Evolutionary conservation across 2,888 invertebrate species (phyloP).

Genomic region (Periphyllus acericola): DNA sequence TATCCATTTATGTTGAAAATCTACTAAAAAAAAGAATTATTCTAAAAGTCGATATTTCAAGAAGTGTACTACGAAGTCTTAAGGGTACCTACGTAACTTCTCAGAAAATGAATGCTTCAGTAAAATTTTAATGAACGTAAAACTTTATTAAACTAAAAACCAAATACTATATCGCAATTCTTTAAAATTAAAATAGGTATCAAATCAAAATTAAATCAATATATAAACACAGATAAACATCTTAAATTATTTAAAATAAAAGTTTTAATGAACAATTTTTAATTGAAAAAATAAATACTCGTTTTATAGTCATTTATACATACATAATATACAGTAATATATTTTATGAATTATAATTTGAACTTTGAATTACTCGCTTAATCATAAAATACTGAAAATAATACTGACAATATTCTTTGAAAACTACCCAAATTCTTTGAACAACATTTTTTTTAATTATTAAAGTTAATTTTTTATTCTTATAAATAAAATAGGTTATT

Average conservation of each 20-base stretch:
- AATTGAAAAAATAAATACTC: background rate
- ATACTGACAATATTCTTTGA: background rate
- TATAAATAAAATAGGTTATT: background rate
- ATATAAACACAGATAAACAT: background rate
- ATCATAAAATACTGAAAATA: background rate
- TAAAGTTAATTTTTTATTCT: background rate
- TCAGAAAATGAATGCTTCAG: constrained; percentile 23
- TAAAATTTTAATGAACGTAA: constrained; percentile 16
- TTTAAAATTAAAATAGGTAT: constrained; percentile 18
- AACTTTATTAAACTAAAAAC: constrained; percentile 24
- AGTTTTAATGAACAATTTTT: background rate
- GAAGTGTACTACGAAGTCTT: constrained; percentile 9
- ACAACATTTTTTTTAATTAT: background rate
- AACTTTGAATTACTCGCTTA: background rate
- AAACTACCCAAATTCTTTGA: background rate
- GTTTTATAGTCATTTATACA: background rate
- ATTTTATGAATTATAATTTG: background rate
- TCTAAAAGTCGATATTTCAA: constrained; percentile 46
- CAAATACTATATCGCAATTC: background rate
- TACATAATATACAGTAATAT: background rate
- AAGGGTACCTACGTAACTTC: background rate
- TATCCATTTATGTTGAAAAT: constrained; percentile 25
- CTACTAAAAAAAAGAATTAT: constrained; percentile 21
- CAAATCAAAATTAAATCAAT: constrained; percentile 21
- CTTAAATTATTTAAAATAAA: background rate